A percentile compares a stretch with the other conserved stretches of the same genome.
These are phyloP conservation scores for Burhinus oedicnemus DNA, from an alignment of 2,113 vertebrate species.

Conservation along the genomic window DNA sequence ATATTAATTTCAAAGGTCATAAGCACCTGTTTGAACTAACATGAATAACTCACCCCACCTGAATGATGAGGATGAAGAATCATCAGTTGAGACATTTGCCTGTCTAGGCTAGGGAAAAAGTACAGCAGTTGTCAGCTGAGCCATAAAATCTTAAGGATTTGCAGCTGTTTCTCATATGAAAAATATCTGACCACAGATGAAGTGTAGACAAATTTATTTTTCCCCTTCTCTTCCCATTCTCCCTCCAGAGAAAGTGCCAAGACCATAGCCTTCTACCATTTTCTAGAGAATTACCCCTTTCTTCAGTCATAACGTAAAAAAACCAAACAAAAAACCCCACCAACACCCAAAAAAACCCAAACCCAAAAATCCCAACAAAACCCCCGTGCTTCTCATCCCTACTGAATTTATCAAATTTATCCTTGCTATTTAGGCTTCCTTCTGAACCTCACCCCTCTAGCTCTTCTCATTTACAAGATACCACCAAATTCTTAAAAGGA, in stretches of 20 bases:
- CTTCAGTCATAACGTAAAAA: neutral
- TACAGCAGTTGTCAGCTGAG: neutral
- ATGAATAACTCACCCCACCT: neutral
- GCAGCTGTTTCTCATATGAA: neutral
- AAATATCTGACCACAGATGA: neutral
- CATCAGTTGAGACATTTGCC: neutral
- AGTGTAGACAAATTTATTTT: neutral
- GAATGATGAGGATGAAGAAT: neutral
- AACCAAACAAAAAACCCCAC: neutral
- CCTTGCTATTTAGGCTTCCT: neutral
- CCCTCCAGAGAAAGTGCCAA: neutral
- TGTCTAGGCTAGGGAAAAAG: neutral
- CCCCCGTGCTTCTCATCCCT: neutral
- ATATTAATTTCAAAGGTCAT: accelerated
- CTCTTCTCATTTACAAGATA: neutral
- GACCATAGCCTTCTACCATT: neutral
- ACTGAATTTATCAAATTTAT: neutral
- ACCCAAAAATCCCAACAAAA: neutral
- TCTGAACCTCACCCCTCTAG: neutral
- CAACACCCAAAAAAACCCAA: neutral
- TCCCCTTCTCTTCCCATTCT: neutral
- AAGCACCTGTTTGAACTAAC: neutral
- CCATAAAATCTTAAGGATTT: neutral
- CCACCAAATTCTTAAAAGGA: neutral
- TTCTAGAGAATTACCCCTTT: neutral